Evolutionary conservation across 2,797 vertebrate species (phyloP).

Genomic region (Sebastes nivosus): DNA sequence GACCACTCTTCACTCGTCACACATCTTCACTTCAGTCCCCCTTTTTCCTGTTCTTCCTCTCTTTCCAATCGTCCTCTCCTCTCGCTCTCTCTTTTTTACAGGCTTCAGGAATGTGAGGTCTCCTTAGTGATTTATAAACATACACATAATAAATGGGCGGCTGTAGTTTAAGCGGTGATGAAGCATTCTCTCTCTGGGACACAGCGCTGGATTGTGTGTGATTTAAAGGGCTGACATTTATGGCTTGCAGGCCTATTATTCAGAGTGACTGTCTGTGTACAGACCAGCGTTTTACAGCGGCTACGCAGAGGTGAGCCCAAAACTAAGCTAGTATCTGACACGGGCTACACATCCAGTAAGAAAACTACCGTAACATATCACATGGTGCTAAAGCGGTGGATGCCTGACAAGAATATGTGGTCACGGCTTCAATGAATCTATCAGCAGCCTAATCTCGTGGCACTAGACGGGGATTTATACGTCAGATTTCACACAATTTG

Average conservation of each 20-base stretch:
- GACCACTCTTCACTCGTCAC: conserved; percentile 37
- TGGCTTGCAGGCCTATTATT: conserved; percentile 95
- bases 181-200: conserved; percentile 89
- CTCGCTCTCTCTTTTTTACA: conserved; percentile 66
- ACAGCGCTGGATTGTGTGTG: conserved; percentile 86
- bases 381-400: conserved; percentile 1
- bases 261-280: conserved; percentile 99
- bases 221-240: conserved; percentile 99
- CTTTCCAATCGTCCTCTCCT: conserved; percentile 39
- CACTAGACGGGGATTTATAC: background rate
- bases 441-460: conserved; percentile 13
- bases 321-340: conserved; percentile 55
- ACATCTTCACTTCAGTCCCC: conserved; percentile 40
- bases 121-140: conserved; percentile 98
- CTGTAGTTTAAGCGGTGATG: conserved; percentile 94
- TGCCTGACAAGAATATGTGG: conserved; percentile 18
- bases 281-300: conserved; percentile 93
- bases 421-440: conserved; percentile 16
- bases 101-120: conserved; percentile 83
- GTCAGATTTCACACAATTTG: conserved; percentile 9
- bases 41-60: conserved; percentile 26
- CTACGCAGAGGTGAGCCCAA: conserved; percentile 86
- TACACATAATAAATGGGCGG: conserved; percentile 94
- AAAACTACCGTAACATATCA: conserved; percentile 44
- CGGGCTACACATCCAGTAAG: conserved; percentile 41